Percentiles rank a stretch among this genome's conserved stretches.
Conservation (phyloP, 2,797 vertebrate genomes). For the Alca torda region DNA sequence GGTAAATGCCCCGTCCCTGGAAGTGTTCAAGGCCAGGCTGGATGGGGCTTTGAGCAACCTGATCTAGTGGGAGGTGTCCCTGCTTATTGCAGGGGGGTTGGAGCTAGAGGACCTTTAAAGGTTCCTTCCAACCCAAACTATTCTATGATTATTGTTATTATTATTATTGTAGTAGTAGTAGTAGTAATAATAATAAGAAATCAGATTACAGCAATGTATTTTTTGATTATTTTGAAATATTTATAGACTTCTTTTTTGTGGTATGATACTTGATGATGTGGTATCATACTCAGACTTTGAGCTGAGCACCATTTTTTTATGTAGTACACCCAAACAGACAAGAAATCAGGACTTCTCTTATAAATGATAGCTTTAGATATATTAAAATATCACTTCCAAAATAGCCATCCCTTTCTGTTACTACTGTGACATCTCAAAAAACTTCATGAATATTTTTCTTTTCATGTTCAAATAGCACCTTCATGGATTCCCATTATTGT, state of each 20-base stretch:
- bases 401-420: not conserved
- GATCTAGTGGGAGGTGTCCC: not conserved
- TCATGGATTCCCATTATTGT: not conserved
- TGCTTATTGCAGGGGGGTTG: not conserved
- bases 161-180: not conserved
- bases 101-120: not conserved
- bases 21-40: not conserved
- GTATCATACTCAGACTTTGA: not conserved
- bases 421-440: not conserved
- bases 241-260: not conserved
- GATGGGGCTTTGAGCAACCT: not conserved
- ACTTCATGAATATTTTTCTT: not conserved
- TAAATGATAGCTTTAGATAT: not conserved
- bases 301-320: not conserved
- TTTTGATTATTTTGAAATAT: not conserved
- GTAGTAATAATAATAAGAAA: no score
- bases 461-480: not conserved
- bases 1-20: not conserved
- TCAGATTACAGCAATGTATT: not conserved
- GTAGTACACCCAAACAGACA: not conserved
- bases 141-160: not conserved
- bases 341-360: not conserved
- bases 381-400: not conserved
- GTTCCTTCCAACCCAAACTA: not conserved
- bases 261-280: not conserved